Conservation (phyloP, 2,888 invertebrate species). For the Pomacea canaliculata region DNA sequence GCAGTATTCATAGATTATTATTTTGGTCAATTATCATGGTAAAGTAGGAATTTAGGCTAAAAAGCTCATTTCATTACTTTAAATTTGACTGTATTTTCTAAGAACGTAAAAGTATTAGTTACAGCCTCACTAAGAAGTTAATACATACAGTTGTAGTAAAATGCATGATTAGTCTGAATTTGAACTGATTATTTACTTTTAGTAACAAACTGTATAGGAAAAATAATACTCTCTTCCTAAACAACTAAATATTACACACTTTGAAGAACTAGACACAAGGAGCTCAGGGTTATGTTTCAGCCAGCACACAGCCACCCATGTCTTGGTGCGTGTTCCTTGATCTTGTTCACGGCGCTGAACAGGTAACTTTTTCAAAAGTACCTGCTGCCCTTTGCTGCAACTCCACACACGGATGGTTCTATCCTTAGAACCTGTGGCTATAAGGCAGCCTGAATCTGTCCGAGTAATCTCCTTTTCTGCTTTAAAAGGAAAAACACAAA, state of each 20-base stretch:
- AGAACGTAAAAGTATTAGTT: too few species aligned
- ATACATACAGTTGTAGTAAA: too few species aligned
- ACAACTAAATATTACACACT: slow-evolving; percentile 33
- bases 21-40: too few species aligned
- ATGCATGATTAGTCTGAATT: too few species aligned
- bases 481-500: neutral
- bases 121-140: too few species aligned
- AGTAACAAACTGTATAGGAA: too few species aligned
- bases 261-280: slow-evolving; percentile 55
- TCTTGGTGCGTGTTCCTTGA: slow-evolving; percentile 46
- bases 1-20: too few species aligned
- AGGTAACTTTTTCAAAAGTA: slow-evolving; percentile 50
- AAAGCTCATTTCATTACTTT: too few species aligned
- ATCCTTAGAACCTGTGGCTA: slow-evolving; percentile 80
- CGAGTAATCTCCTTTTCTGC: neutral
- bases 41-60: too few species aligned
- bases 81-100: too few species aligned
- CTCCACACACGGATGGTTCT: slow-evolving; percentile 71
- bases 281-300: slow-evolving; percentile 60
- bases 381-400: slow-evolving; percentile 50
- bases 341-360: slow-evolving; percentile 38
- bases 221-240: too few species aligned
- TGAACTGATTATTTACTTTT: too few species aligned
- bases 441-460: slow-evolving; percentile 68
- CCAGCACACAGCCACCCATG: slow-evolving; percentile 73